Base-by-base conservation (phyloP, 1,140 invertebrate species). In the Rhagoletis zephyria region DNA sequence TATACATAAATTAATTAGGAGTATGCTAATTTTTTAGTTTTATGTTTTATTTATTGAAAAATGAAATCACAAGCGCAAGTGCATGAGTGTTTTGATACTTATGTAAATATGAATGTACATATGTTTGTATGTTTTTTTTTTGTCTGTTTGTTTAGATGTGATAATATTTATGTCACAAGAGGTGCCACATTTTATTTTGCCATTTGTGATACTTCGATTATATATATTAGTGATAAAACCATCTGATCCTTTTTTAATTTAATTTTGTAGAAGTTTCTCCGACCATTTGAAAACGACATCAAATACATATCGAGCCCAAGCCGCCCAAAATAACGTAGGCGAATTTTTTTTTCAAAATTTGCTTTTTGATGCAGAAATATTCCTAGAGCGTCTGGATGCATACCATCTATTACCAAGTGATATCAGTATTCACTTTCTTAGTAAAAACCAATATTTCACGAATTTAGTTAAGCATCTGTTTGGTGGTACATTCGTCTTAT, bases 1-100 rank as follows among this genome's bases (percentile, higher is more conserved):
- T 45, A 70, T 70, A 70, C 67, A 70, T 70, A 70, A 70, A 70
- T 70, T 14, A 70, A 48, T 70, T 42, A 70, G 40, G 42, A 45
- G 16, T 45, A 74, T 74, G 40, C 16, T 45, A 48, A 74, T 74
- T 16, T 63, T 4, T 63, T 63, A 12, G 10, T 14, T 14, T 12
- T 4, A 63, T 56, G 51, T 56, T 56, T 56, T 56, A 56, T 56
- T 56, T 56, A 56, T 56, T 56, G 51, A 56, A 56, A 56, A 56
- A 56, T 7, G 10, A 56, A 56, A 10, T 56, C 51, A 10, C 51
- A 56, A 30, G 30, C 51, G 10, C 51, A 56, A 56, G 51, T 56
- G 51, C 51, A 56, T 10, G 5, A 10, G 51, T 56, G 51, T 10
- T 56, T 10, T 56, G 4, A 67, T 67, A 67, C 40, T 2, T 64